Evolutionary conservation across 2,113 vertebrate genomes (phyloP).

Genomic region (Nothoprocta pentlandii): DNA sequence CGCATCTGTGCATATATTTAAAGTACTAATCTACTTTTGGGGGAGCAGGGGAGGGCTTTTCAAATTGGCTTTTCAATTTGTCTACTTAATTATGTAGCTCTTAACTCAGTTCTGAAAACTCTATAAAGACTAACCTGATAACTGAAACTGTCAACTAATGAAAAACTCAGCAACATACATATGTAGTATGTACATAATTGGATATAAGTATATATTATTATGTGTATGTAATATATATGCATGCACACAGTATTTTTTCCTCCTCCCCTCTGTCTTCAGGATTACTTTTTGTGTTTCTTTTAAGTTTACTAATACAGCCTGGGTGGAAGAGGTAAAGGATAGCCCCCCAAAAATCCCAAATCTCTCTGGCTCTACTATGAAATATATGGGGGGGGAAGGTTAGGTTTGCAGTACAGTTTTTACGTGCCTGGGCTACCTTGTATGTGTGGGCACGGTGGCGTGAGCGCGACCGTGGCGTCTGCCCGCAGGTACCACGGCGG

Average conservation of each 20-base stretch:
- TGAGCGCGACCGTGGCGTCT: background rate
- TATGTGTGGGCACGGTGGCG: accelerated
- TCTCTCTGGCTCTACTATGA: background rate
- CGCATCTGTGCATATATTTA: background rate
- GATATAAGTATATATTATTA: background rate
- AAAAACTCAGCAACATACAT: background rate
- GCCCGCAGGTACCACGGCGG: conserved; percentile 86
- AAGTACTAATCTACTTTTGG: background rate
- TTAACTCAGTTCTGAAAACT: background rate
- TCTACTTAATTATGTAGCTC: background rate
- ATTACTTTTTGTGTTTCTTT: background rate
- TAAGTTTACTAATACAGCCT: background rate
- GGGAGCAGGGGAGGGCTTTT: background rate
- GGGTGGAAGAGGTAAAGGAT: background rate
- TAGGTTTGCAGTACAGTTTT: background rate
- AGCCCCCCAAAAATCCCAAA: background rate
- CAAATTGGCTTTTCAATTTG: background rate
- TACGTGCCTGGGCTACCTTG: background rate
- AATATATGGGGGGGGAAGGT: background rate
- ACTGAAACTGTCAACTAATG: accelerated
- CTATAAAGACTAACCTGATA: background rate
- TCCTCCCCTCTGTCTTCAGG: background rate
- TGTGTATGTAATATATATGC: too few relatives aligned
- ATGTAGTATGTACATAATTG: background rate
- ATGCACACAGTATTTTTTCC: background rate